Evolutionary conservation across 1,140 invertebrate species (phyloP).

Genomic region (Diachasma alloeum): DNA sequence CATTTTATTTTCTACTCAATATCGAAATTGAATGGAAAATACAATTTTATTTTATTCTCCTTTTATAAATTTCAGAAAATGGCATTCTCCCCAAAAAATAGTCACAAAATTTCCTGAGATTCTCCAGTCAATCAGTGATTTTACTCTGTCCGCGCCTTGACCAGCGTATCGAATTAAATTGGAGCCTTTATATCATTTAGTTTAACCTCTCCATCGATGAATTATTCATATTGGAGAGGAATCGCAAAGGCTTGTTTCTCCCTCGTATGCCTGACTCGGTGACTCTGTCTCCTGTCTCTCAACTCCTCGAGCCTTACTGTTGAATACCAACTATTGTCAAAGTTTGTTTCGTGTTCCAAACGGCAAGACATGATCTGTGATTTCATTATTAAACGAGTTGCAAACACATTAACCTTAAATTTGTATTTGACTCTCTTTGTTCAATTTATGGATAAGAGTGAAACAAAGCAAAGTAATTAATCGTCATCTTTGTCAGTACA

Average conservation of each 20-base stretch:
- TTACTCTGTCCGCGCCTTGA: constrained; percentile 56
- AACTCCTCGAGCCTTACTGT: not conserved
- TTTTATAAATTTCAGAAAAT: too few species aligned
- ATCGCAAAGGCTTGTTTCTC: constrained; percentile 2
- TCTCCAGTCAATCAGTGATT: constrained; percentile 58
- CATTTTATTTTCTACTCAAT: too few species aligned
- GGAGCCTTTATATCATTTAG: constrained; percentile 41
- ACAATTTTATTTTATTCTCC: too few species aligned
- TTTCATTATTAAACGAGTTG: not conserved
- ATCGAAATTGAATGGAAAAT: too few species aligned
- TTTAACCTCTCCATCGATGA: constrained; percentile 38
- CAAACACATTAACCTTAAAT: not conserved
- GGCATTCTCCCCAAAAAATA: too few species aligned
- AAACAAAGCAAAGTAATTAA: not conserved
- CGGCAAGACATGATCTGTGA: not conserved
- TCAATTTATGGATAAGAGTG: not conserved
- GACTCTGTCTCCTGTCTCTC: not conserved
- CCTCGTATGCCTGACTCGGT: constrained; percentile 38
- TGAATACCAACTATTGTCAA: constrained; percentile 7
- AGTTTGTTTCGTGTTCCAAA: not conserved
- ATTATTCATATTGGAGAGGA: constrained; percentile 54
- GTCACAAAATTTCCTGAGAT: constrained; percentile 4
- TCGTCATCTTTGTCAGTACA: not conserved
- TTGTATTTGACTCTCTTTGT: not conserved
- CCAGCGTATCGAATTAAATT: constrained; percentile 59